These are phyloP conservation scores for Leucoptera coffeella DNA, from an alignment of 2,888 invertebrate genomes.

Conservation along the genomic window DNA sequence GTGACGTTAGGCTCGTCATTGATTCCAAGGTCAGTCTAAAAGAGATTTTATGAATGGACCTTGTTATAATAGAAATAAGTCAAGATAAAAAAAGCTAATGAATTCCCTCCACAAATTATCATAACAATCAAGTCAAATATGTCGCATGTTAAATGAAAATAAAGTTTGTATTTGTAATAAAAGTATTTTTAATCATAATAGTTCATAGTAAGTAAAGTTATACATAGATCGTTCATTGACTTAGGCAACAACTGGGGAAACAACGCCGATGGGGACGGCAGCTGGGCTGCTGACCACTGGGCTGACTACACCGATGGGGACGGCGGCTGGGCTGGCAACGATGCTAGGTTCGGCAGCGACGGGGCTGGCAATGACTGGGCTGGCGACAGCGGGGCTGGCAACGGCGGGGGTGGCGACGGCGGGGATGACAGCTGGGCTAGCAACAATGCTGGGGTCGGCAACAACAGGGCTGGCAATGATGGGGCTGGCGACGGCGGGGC, in stretches of 20 bases:
- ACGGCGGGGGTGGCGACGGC: conserved; percentile 7
- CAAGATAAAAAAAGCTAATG: too few relatives aligned
- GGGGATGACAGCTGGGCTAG: conserved; percentile 4
- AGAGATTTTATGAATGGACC: too few relatives aligned
- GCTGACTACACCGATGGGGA: conserved; percentile 3
- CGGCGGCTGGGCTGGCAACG: conserved; percentile 5
- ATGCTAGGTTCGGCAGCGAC: conserved; percentile 8
- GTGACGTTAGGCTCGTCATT: too few relatives aligned
- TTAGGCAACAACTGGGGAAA: conserved; percentile 1
- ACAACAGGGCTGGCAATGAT: neutral
- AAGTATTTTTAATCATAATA: too few relatives aligned
- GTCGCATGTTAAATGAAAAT: too few relatives aligned
- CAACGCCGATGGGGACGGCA: conserved; percentile 5
- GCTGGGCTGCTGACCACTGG: conserved; percentile 8
- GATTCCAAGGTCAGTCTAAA: too few relatives aligned
- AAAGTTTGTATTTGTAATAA: too few relatives aligned
- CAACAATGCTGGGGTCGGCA: conserved; percentile 1
- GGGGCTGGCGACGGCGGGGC: neutral
- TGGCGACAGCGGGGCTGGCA: conserved; percentile 9
- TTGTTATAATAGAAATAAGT: too few relatives aligned
- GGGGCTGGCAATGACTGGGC: conserved; percentile 2
- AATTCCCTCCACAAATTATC: too few relatives aligned
- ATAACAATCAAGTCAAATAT: too few relatives aligned
- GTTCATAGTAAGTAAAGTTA: too few relatives aligned
- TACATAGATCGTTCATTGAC: too few relatives aligned